Evolutionary conservation across 2,113 vertebrate genomes (phyloP).

Genomic region (Prunella himalayana): DNA sequence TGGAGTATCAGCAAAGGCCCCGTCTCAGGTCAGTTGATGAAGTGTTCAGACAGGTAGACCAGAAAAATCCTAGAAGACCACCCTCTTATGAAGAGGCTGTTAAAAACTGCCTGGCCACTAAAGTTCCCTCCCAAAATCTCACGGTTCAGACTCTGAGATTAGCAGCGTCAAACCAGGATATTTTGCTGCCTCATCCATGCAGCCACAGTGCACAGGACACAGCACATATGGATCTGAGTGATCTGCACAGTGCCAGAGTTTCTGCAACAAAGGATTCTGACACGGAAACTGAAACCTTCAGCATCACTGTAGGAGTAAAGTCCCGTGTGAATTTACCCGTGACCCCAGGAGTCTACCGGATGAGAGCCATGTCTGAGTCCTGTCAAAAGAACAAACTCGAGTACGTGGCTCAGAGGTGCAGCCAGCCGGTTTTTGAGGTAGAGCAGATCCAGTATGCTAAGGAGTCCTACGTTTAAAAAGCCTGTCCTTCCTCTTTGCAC

Average conservation of each 20-base stretch:
- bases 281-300: neutral
- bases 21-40: constrained; percentile 79
- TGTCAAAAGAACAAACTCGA: constrained; percentile 61
- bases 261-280: neutral
- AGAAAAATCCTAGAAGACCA: constrained; percentile 74
- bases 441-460: constrained; percentile 80
- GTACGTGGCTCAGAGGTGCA: constrained; percentile 70
- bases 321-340: constrained; percentile 7
- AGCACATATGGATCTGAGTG: neutral
- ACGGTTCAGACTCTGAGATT: constrained; percentile 78
- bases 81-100: constrained; percentile 87
- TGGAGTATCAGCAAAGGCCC: neutral
- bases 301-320: neutral
- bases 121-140: constrained; percentile 59
- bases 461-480: constrained; percentile 89
- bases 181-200: neutral
- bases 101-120: constrained; percentile 33
- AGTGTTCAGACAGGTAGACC: constrained; percentile 81
- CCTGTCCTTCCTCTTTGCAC: neutral
- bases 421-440: constrained; percentile 83
- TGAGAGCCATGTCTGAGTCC: constrained; percentile 83
- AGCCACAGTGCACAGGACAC: neutral
- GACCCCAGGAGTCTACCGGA: constrained; percentile 57
- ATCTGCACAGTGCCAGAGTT: neutral
- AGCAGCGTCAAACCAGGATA: constrained; percentile 53